Evolutionary conservation across 2,113 vertebrate genomes (phyloP).

Genomic region (Scopus umbretta): DNA sequence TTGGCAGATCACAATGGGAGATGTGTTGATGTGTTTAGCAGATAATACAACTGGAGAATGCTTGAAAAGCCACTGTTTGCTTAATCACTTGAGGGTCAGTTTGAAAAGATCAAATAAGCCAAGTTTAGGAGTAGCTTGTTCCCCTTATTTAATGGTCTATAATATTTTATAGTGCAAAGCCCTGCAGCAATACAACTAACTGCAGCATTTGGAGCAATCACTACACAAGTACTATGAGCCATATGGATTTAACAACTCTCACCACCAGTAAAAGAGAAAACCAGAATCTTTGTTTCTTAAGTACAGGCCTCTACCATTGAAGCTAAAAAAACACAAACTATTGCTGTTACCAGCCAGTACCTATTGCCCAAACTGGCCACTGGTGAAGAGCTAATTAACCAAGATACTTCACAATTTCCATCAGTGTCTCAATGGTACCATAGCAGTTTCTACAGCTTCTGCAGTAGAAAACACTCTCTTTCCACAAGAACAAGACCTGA

Average conservation of each 20-base stretch:
- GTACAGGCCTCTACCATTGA: neutral
- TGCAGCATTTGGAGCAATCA: neutral
- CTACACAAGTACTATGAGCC: neutral
- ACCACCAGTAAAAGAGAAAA: slow-evolving; percentile 26
- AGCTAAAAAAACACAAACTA: neutral
- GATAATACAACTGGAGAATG: neutral
- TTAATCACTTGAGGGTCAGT: neutral
- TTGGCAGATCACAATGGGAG: neutral
- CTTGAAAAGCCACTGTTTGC: slow-evolving; percentile 1
- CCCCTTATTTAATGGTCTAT: slow-evolving; percentile 1
- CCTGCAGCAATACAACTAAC: neutral
- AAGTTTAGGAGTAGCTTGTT: slow-evolving; percentile 3
- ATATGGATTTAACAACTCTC: neutral
- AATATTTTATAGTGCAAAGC: slow-evolving; percentile 26
- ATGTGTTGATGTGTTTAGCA: slow-evolving; percentile 14
- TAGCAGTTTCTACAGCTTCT: neutral
- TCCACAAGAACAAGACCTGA: neutral
- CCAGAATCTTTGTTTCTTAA: neutral
- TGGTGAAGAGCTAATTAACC: neutral
- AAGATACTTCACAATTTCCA: neutral
- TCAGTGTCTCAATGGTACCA: neutral
- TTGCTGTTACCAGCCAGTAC: too few species aligned
- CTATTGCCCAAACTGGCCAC: neutral
- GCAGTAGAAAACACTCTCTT: neutral
- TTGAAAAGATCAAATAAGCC: slow-evolving; percentile 32